Conservation (phyloP, 2,888 invertebrate species). For the Sepiola atlantica region DNA sequence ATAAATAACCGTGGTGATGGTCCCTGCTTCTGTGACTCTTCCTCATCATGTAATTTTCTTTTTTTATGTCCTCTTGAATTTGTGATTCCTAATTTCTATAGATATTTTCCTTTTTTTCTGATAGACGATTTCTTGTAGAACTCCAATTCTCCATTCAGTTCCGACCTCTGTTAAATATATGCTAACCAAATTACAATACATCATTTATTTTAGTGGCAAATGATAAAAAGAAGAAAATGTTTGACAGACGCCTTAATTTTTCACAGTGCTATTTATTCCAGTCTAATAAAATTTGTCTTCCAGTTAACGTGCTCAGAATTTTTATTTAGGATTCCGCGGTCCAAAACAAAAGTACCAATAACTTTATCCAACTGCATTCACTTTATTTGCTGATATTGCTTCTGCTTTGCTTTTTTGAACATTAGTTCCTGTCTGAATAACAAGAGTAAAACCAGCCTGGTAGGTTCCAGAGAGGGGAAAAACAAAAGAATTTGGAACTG, state of each 20-base stretch:
- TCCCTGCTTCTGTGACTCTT: no score
- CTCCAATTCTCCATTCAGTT: background rate
- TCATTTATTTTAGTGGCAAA: background rate
- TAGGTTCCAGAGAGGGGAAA: background rate
- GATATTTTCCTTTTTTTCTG: background rate
- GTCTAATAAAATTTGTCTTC: background rate
- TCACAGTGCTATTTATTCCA: background rate
- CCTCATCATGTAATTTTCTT: no score
- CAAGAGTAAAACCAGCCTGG: background rate
- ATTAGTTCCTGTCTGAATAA: background rate
- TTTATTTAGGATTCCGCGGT: background rate
- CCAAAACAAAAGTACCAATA: background rate
- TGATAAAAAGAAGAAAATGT: background rate
- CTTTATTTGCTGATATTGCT: background rate
- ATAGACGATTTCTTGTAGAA: background rate
- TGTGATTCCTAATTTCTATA: no score
- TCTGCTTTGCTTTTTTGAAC: background rate
- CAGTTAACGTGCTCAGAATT: constrained; percentile 20
- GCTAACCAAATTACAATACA: background rate
- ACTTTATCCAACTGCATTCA: background rate
- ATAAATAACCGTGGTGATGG: no score
- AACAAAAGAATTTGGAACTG: background rate
- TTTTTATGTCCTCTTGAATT: no score
- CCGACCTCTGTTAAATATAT: constrained; percentile 4
- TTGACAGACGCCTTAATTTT: background rate